phyloP scores from a whole-genome alignment of 2,113 vertebrate species.

The Stegostoma tigrinum region DNA sequence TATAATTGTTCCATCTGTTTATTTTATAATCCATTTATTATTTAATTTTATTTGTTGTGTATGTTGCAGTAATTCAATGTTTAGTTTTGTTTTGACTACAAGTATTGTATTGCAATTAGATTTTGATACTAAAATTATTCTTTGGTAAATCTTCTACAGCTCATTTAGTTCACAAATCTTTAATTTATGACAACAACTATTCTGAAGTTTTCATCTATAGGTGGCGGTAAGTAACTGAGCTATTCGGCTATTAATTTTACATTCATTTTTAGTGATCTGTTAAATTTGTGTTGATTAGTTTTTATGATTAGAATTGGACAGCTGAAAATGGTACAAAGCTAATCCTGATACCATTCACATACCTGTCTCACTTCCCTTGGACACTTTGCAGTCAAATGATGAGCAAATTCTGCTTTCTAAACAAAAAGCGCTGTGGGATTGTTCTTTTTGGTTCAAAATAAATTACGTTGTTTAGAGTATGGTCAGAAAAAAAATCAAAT shows the following conservation, averaged over 20 bases:
- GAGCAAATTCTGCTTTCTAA: background rate
- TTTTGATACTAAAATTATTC: background rate
- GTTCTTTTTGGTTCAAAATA: background rate
- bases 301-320: background rate
- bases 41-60: background rate
- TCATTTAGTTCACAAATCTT: background rate
- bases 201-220: background rate
- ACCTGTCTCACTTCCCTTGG: too few relatives aligned
- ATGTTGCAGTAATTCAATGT: background rate
- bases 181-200: background rate
- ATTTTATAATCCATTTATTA: background rate
- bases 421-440: background rate
- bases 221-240: conserved; percentile 20
- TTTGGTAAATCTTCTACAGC: background rate
- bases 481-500: conserved; percentile 42
- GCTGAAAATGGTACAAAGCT: background rate
- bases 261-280: background rate
- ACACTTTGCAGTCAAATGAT: background rate
- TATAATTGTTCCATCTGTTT: background rate
- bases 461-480: background rate
- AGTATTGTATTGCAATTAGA: background rate
- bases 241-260: background rate
- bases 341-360: background rate
- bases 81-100: background rate
- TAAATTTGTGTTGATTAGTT: background rate